Conservation (phyloP, 2,888 invertebrate species). For the Onchidella celtica region DNA sequence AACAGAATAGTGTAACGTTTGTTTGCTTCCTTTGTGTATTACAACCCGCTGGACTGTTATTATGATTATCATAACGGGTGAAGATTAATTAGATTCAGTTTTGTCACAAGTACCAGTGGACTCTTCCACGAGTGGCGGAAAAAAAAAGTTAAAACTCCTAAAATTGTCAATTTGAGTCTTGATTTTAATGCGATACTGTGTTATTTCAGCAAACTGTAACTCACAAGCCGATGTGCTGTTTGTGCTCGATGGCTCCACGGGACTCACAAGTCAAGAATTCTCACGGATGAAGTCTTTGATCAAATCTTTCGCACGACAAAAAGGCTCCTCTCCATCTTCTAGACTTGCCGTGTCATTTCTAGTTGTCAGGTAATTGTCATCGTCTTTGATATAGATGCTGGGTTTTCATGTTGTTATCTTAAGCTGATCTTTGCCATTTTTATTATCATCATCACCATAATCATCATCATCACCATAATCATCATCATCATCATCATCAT, state of each 20-base stretch:
- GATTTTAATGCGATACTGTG: too few species aligned
- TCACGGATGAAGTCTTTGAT: background rate
- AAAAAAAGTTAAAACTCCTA: too few species aligned
- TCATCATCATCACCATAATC: conserved; percentile 11
- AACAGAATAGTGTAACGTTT: too few species aligned
- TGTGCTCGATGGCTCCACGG: conserved; percentile 1
- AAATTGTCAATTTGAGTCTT: too few species aligned
- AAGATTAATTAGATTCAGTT: too few species aligned
- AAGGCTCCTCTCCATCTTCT: background rate
- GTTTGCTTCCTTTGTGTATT: too few species aligned
- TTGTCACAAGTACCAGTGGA: too few species aligned
- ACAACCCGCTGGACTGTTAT: too few species aligned
- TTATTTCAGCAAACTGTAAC: conserved; percentile 1
- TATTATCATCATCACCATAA: background rate
- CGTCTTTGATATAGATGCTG: background rate
- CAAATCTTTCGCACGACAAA: background rate
- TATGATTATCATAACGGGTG: too few species aligned
- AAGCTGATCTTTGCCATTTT: background rate
- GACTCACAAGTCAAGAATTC: conserved; percentile 6
- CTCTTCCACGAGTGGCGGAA: too few species aligned
- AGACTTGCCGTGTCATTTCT: background rate
- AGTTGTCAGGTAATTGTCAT: conserved; percentile 10
- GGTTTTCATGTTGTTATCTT: background rate
- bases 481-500: conserved; percentile 1
- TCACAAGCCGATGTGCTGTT: background rate